Base-by-base conservation (phyloP, 2,797 vertebrate species). In the Poeciliopsis paucimaculata region DNA sequence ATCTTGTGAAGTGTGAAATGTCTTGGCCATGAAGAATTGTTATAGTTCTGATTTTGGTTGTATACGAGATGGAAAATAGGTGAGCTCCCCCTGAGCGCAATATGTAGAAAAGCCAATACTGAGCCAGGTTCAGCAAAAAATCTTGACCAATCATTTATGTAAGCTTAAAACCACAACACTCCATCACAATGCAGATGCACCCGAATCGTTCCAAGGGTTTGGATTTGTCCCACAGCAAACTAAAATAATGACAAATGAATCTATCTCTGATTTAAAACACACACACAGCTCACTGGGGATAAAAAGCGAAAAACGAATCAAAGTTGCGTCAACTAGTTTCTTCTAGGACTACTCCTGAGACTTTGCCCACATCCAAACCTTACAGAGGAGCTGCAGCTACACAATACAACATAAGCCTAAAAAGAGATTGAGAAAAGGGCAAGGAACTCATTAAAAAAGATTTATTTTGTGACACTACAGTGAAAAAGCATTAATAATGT, bases 401-500 rank as follows among this genome's bases (percentile, higher is more conserved):
- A 73, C 47, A 26, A 23, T 18, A 15, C 20, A 39, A 39, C n/a
- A 45, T n/a, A 15, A 45, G 66, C n/a, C 41, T 45, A 12, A 8
- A n/a, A 41, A n/a, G 15, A 43, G 23, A 41, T 43, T 2, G 26
- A 70, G 5, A 73, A 39, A 73, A 73, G 8, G 39, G 36, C 41
- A 71, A 71, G 12, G 13, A n/a, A 43, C 64, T 43, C 26, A n/a
- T 41, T n/a, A 71, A 71, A 13, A 70, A 6, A 43, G 12, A 71
- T 45, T 71, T 71, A 71, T 71, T 66, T 45, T 71, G 26, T 82
- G 74, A 49, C 47, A 81, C 62, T 77, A 84, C 88, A 84, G 84
- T 77, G 79, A 88, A 84, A 72, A 74, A 76, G 79, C 51, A 85
- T 49, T 73, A 80, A 55, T 72, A 85, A 79, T 62, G 74, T 72